phyloP scores from a whole-genome alignment of 2,113 vertebrate species.

The Zingel zingel region DNA sequence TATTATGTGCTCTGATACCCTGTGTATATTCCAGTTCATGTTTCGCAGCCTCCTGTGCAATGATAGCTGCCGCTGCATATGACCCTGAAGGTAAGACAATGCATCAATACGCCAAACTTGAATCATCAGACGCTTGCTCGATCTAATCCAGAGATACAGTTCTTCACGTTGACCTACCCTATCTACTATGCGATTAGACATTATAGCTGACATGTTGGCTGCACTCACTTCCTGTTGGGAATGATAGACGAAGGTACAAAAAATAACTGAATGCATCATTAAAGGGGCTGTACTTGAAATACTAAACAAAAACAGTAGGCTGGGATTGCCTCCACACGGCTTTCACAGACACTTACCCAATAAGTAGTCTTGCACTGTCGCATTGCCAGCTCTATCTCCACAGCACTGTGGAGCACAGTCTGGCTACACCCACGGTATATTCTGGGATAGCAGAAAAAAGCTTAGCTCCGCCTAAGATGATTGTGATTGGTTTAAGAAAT shows the following conservation, averaged over 20 bases:
- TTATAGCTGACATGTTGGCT: not conserved
- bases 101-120: not conserved
- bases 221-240: not conserved
- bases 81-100: slow-evolving; percentile 84
- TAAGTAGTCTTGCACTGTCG: too few species aligned
- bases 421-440: too few species aligned
- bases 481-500: too few species aligned
- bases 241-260: not conserved
- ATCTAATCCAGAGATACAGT: not conserved
- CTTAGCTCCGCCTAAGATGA: too few species aligned
- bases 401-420: too few species aligned
- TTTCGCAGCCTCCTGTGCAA: slow-evolving; percentile 88
- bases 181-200: not conserved
- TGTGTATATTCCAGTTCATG: slow-evolving; percentile 79
- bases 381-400: too few species aligned
- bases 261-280: not conserved
- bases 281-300: too few species aligned
- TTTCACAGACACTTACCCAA: too few species aligned
- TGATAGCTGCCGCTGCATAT: slow-evolving; percentile 86
- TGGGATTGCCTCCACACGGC: too few species aligned
- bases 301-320: too few species aligned
- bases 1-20: not conserved
- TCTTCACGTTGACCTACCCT: not conserved
- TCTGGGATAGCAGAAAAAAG: too few species aligned
- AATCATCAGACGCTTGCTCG: not conserved